A percentile compares a stretch with the other conserved stretches of the same genome.
phyloP scores from a whole-genome alignment of 2,888 invertebrate species.

The Parthenolecanium corni region DNA sequence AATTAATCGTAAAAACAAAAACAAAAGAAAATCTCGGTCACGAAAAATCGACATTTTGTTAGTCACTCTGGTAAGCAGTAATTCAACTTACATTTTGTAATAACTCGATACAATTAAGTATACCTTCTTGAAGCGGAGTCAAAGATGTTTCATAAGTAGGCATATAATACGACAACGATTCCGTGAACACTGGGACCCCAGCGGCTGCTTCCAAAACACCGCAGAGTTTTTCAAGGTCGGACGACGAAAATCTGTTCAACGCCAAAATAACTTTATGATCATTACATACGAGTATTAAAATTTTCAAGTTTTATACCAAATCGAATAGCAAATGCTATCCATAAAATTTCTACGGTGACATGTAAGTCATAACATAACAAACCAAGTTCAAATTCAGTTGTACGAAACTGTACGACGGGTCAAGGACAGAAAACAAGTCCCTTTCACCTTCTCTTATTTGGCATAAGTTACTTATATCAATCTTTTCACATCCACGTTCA shows the following conservation, averaged over 20 bases:
- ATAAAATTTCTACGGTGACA: no score
- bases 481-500: no score
- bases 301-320: no score
- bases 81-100: conserved; percentile 57
- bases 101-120: conserved; percentile 73
- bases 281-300: no score
- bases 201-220: conserved; percentile 63
- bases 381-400: no score
- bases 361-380: no score
- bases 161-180: conserved; percentile 62
- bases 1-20: background rate
- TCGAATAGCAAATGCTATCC: no score
- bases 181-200: conserved; percentile 66
- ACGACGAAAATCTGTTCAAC: conserved; percentile 40
- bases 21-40: background rate
- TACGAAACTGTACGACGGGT: no score
- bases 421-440: no score
- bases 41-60: background rate
- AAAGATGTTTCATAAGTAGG: conserved; percentile 69
- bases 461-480: no score
- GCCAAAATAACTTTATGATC: no score
- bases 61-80: background rate
- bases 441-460: no score
- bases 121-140: conserved; percentile 71
- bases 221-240: conserved; percentile 71